Base-by-base conservation (phyloP, 2,888 invertebrate species). In the Neoitamus cyanurus region DNA sequence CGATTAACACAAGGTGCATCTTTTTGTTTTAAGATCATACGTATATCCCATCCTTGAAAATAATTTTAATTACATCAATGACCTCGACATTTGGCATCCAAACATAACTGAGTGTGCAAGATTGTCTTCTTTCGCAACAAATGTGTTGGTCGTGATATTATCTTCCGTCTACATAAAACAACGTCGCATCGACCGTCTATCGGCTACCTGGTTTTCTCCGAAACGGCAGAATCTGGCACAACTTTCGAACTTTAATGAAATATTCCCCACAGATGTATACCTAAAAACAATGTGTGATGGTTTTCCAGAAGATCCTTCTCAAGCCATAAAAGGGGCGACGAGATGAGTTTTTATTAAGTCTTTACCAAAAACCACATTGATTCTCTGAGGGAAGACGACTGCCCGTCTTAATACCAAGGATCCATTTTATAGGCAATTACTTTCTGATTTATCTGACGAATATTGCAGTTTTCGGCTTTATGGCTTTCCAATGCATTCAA, bases 361-460 rank as follows among this genome's bases (percentile, higher is more conserved):
- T 58, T 58, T 25, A 20, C 25, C 58, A 58, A 58, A 58, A 58
- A 25, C 20, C 58, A 58, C 20, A 25, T 58, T 58, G 58, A 58
- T 58, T 58, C 25, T 20, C 7, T 6, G 20, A 6, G 42, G 20
- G 58, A 20, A 6, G 58, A 9, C 7, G 9, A 1, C 15, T 11
- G 7, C 58, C 20, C 20, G 9, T 20, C 15, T 58, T 25, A 58
- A 58, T 58, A 3, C 25, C 25, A 58, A 25, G 58, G 25, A 58
- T 37, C 30, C 28, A 37, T 20, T 25, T 75, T 75, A 75, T 75
- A 37, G 42, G 75, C 75, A 42, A 42, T 75, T 75, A 37, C 37
- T 37, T 75, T 75, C 37, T 75, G 75, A 75, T 75, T 75, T 75
- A 75, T 75, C 42, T 42, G 58, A 25, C 58, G 42, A 75, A 42